Evolutionary conservation across 1,140 invertebrate species (phyloP).

Genomic region (Diorhabda carinulata): DNA sequence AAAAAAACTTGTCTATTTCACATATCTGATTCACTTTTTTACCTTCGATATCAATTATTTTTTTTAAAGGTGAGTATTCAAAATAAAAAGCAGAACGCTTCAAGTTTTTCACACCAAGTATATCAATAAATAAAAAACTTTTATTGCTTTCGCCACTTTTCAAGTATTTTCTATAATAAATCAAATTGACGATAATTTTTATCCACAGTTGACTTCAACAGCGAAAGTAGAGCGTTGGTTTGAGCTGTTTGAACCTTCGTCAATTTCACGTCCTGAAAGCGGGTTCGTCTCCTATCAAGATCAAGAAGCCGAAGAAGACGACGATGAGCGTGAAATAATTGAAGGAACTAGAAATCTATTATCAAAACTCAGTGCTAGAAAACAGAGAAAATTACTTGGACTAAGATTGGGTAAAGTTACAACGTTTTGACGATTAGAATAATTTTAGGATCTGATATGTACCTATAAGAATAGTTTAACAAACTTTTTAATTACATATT

Average conservation of each 20-base stretch:
- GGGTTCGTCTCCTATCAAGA: constrained; percentile 63
- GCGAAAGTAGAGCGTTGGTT: constrained; percentile 73
- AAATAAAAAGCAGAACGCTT: too few species aligned
- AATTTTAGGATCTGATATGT: background rate
- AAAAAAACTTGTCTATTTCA: too few species aligned
- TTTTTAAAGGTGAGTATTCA: too few species aligned
- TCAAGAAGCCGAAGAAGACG: constrained; percentile 40
- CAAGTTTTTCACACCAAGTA: too few species aligned
- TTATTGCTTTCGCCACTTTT: too few species aligned
- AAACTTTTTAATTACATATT: too few species aligned
- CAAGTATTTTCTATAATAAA: background rate
- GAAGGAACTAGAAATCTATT: constrained; percentile 57
- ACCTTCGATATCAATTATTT: too few species aligned
- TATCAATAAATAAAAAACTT: too few species aligned
- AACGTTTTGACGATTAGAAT: constrained; percentile 52
- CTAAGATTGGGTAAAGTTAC: constrained; percentile 63
- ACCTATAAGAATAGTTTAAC: too few species aligned
- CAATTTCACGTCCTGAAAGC: constrained; percentile 65
- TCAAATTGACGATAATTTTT: background rate
- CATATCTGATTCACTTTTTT: too few species aligned
- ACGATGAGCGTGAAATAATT: constrained; percentile 52
- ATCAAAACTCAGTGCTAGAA: constrained; percentile 62
- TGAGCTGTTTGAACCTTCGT: constrained; percentile 58
- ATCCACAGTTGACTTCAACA: constrained; percentile 60
- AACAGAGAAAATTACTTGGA: constrained; percentile 60